Evolutionary conservation across 2,888 invertebrate genomes (phyloP), one percentile per base, ranked within the genome.

Genomic region (Lottia gigantea): DNA sequence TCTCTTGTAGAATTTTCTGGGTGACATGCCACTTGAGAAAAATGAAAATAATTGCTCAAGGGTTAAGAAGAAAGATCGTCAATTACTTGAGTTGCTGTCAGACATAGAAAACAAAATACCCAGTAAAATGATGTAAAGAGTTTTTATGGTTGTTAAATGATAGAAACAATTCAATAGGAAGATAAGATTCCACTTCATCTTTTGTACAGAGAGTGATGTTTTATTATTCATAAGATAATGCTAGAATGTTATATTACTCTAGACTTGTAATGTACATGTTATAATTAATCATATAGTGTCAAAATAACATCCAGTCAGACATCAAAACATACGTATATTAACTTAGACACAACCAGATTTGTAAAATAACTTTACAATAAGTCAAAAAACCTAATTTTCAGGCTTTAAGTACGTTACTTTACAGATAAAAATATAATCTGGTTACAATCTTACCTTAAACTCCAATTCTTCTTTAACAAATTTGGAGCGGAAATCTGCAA

Each of bases 381-480:
- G 6, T n/a, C n/a, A n/a, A n/a, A n/a, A n/a, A n/a, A n/a, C n/a
- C n/a, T n/a, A n/a, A n/a, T n/a, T n/a, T n/a, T n/a, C n/a, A n/a
- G n/a, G n/a, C n/a, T n/a, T n/a, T n/a, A n/a, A n/a, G n/a, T n/a
- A n/a, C n/a, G n/a, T n/a, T n/a, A n/a, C n/a, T n/a, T n/a, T n/a
- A n/a, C n/a, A n/a, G n/a, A n/a, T n/a, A n/a, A n/a, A n/a, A 25
- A 67, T 46, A 8, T 46, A 2, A 15, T 16, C 23, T n/a, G 16
- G 2, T 25, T 40, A 16, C 67, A 7, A 7, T 45, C 85, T 92
- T 84, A 96, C 94, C 85, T 95, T 92, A 89, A 96, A 96, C 87
- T 95, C 93, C 88, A 96, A 95, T 88, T 96, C 95, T 83, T 97
- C 96, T 87, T 95, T 95, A 86, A 95, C 95, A 78, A 90, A 88